Conservation (phyloP, 2,113 vertebrate genomes). For the Pyxicephalus adspersus region DNA sequence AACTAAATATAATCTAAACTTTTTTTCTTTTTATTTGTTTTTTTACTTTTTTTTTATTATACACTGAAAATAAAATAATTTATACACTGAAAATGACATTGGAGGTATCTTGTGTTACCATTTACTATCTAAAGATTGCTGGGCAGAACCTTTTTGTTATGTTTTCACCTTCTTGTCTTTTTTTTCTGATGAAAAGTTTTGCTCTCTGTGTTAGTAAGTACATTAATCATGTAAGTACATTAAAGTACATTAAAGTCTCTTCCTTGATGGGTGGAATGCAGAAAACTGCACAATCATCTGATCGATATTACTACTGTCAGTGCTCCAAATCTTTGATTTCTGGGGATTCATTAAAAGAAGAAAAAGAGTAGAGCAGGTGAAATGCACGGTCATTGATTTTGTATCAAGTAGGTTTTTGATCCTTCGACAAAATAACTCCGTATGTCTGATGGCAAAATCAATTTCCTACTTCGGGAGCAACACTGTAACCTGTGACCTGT, state of each 20-base stretch:
- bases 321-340: slow-evolving; percentile 39
- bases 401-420: slow-evolving; percentile 52
- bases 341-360: slow-evolving; percentile 41
- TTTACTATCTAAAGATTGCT: too few relatives aligned
- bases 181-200: slow-evolving; percentile 1
- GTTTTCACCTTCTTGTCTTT: neutral
- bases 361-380: slow-evolving; percentile 7
- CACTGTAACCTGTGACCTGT: slow-evolving; percentile 46
- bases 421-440: slow-evolving; percentile 49
- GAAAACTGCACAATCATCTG: slow-evolving; percentile 37
- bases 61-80: too few relatives aligned
- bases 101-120: too few relatives aligned
- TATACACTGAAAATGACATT: too few relatives aligned
- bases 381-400: slow-evolving; percentile 48
- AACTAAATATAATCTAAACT: too few relatives aligned
- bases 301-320: slow-evolving; percentile 38
- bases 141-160: neutral
- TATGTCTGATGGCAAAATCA: slow-evolving; percentile 51
- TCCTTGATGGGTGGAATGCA: slow-evolving; percentile 15
- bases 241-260: slow-evolving; percentile 34
- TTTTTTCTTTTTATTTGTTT: too few relatives aligned
- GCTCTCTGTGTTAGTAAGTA: neutral
- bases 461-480: slow-evolving; percentile 46
- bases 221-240: slow-evolving; percentile 41
- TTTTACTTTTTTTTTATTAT: too few relatives aligned